Evolutionary conservation across 53 echinoderm and acorn worm genomes (phyloP), one percentile per base, ranked within the genome.

Genomic region (Actinopyga echinites): DNA sequence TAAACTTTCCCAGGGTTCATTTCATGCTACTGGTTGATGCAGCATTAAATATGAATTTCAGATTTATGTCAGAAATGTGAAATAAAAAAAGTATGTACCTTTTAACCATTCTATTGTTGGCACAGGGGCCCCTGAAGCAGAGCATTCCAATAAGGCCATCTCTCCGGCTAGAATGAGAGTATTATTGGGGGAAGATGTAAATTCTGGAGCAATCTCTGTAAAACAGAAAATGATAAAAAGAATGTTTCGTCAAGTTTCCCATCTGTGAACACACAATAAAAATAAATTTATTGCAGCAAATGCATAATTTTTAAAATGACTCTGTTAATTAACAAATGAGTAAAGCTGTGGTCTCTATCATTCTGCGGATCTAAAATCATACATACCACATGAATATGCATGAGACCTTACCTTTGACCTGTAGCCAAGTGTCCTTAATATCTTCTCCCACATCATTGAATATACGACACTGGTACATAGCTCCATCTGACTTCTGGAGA

Each of bases 401-500:
- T 15, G 49, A 49, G 49, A 1, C 29, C 91, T 86, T 49, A 97
- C 97, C 90, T 92, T 89, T 75, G 42, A 97, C 97, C 56, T 92
- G 88, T 11, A 97, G 75, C 89, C 91, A 90, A 0, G 92, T 94
- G 55, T 94, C 94, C 22, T 40, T 86, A 57, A 97, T 90, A 37
- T 90, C 89, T 74, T 94, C 93, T 55, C 90, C 92, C 1, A 95
- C 92, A 30, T 84, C 94, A 82, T 95, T 95, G 52, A 73, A 74
- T 0, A 92, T 87, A 75, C 90, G 64, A 40, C 97, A 97, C 82
- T 97, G 97, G 42, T 83, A 90, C 92, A 97, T 94, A 8, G 90
- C 97, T 17, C 58, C 87, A 43, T 97, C 97, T 13, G 44, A 33
- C 69, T 95, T 87, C 52, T 73, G 56, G 13, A 92, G 57, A 64